phyloP scores from a whole-genome alignment of 2,888 invertebrate genomes.

The Apotomis turbidana region DNA sequence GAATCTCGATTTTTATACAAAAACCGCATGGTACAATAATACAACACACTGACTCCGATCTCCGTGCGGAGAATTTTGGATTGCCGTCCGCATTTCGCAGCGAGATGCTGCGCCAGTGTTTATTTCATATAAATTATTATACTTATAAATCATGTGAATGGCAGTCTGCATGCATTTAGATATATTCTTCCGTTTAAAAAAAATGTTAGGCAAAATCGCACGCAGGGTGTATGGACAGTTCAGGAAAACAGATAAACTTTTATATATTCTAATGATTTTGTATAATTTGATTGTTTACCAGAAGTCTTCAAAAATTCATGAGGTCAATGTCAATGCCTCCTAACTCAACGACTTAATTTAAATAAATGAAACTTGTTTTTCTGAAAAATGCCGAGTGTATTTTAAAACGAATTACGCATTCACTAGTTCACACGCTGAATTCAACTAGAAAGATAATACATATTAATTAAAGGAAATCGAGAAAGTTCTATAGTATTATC shows the following conservation, averaged over 20 bases:
- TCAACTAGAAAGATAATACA: background rate
- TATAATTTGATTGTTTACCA: constrained; percentile 52
- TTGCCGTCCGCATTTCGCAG: no score
- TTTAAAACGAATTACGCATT: constrained; percentile 1
- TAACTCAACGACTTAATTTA: constrained; percentile 29
- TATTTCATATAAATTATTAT: no score
- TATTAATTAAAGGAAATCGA: background rate
- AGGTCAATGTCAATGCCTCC: constrained; percentile 55
- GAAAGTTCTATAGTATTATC: no score
- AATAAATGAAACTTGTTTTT: constrained; percentile 40
- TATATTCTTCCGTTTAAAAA: background rate
- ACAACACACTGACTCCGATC: no score
- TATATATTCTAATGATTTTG: constrained; percentile 43
- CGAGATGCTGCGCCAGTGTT: no score
- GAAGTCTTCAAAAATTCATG: constrained; percentile 54
- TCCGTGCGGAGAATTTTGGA: no score
- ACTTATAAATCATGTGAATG: no score
- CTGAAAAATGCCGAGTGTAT: constrained; percentile 6
- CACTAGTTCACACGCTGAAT: background rate
- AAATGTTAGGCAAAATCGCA: background rate
- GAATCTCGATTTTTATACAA: no score
- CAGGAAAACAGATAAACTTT: constrained; percentile 16
- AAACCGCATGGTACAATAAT: no score
- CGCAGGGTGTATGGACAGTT: constrained; percentile 4
- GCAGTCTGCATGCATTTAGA: no score